Percentiles rank a stretch among this genome's conserved stretches.
phyloP scores from a whole-genome alignment of 1,140 invertebrate genomes.

The Drosophila oshimai region DNA sequence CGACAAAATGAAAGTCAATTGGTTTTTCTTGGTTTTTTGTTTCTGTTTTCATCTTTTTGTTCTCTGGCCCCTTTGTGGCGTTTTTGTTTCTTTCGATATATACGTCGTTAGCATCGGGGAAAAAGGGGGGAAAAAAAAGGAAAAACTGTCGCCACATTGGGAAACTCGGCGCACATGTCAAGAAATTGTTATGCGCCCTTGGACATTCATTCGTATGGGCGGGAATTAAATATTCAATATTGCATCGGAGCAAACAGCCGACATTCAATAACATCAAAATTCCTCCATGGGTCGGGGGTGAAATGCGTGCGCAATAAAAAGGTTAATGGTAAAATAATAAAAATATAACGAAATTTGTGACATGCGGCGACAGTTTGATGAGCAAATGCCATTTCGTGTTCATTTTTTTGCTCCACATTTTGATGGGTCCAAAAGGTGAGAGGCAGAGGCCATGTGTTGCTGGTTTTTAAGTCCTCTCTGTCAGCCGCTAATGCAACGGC shows the following conservation, averaged over 20 bases:
- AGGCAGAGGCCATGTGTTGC: neutral
- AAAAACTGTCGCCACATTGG: constrained; percentile 38
- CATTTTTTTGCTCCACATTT: neutral
- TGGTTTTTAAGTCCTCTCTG: constrained; percentile 9
- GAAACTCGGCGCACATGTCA: constrained; percentile 40
- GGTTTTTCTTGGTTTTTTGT: constrained; percentile 44
- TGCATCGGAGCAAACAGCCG: constrained; percentile 45
- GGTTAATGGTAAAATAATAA: constrained; percentile 69
- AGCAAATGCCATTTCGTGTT: constrained; percentile 18
- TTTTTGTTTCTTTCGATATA: constrained; percentile 32
- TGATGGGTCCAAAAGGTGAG: neutral
- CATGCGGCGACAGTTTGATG: constrained; percentile 38
- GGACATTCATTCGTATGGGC: constrained; percentile 38
- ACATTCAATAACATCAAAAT: constrained; percentile 70
- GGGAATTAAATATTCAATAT: constrained; percentile 78
- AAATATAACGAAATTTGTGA: constrained; percentile 48
- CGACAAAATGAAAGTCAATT: constrained; percentile 81
- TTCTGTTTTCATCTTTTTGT: constrained; percentile 28
- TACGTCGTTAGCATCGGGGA: constrained; percentile 28
- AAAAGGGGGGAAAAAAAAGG: neutral
- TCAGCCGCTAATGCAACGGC: constrained; percentile 25
- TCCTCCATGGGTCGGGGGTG: constrained; percentile 31
- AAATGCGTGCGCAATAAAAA: constrained; percentile 65
- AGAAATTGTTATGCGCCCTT: constrained; percentile 60
- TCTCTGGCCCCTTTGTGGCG: constrained; percentile 16